Conservation (phyloP, 2,888 invertebrate species). For the Harmothoe impar region DNA sequence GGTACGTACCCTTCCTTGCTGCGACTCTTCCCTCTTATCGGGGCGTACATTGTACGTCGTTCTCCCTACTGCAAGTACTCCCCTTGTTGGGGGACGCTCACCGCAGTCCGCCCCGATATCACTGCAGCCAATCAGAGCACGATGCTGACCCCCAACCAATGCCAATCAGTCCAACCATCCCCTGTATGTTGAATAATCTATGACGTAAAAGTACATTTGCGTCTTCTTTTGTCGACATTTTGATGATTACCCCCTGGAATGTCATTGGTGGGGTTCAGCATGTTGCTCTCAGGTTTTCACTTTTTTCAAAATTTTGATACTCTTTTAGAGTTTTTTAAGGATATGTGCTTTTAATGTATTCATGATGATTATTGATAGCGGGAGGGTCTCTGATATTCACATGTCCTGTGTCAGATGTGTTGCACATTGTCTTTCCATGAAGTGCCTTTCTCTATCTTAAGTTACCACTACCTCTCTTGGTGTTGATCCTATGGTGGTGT, state of each 20-base stretch:
- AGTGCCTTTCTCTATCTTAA: background rate
- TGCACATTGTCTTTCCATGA: background rate
- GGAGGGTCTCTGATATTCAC: background rate
- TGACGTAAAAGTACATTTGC: background rate
- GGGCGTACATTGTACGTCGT: background rate
- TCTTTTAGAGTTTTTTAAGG: background rate
- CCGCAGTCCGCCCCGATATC: background rate
- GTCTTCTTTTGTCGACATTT: too few species aligned
- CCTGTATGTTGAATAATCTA: background rate
- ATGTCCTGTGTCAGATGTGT: background rate
- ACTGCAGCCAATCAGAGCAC: background rate
- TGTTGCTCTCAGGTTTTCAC: background rate
- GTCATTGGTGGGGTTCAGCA: background rate
- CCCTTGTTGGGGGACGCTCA: background rate
- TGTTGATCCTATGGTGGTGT: background rate
- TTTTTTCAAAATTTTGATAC: background rate
- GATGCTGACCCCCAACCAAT: background rate
- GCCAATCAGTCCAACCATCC: background rate
- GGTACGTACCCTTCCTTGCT: slow-evolving; percentile 66
- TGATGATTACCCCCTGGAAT: too few species aligned
- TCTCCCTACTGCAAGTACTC: background rate
- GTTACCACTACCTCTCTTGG: slow-evolving; percentile 18
- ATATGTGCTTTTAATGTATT: too few species aligned
- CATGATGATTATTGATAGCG: too few species aligned
- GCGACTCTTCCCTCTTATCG: background rate